Percentiles rank a stretch among this genome's conserved stretches.
These are phyloP conservation scores for Drosophila jambulina DNA, from an alignment of 1,140 invertebrate species.

Conservation along the genomic window DNA sequence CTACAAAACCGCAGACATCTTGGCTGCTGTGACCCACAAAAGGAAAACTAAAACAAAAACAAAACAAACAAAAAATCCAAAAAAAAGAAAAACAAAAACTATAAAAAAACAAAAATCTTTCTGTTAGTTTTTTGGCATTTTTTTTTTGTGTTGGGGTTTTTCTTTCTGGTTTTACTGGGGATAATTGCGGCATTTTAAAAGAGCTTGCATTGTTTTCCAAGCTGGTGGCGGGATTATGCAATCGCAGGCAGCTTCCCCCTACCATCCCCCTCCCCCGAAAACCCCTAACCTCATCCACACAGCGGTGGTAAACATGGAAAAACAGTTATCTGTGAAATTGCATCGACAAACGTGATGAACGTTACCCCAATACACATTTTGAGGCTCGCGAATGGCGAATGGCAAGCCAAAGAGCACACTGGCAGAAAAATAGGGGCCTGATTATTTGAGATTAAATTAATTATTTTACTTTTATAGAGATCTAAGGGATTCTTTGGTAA, in stretches of 20 bases:
- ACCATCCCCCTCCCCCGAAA: slow-evolving; percentile 7
- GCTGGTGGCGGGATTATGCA: slow-evolving; percentile 69
- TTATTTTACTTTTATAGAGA: background rate
- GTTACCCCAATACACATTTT: slow-evolving; percentile 74
- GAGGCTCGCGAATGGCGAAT: slow-evolving; percentile 39
- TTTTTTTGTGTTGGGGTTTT: slow-evolving; percentile 13
- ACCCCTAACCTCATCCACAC: slow-evolving; percentile 7
- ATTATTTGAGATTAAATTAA: background rate
- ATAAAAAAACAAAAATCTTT: slow-evolving; percentile 27
- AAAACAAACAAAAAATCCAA: background rate
- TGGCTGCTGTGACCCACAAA: slow-evolving; percentile 63
- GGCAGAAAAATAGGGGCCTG: background rate
- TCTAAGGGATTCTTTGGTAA: background rate
- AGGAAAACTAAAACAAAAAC: slow-evolving; percentile 19
- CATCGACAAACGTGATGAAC: slow-evolving; percentile 82
- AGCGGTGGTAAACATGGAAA: slow-evolving; percentile 74
- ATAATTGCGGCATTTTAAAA: slow-evolving; percentile 82
- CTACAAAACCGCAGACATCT: slow-evolving; percentile 50
- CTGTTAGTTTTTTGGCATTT: slow-evolving; percentile 33
- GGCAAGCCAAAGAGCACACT: slow-evolving; percentile 15
- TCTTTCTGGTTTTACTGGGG: slow-evolving; percentile 51
- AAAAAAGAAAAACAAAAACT: slow-evolving; percentile 6
- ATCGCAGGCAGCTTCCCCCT: slow-evolving; percentile 40
- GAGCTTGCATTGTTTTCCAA: slow-evolving; percentile 72
- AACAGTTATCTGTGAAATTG: slow-evolving; percentile 83